Conservation (phyloP, 2,888 invertebrate species). For the Leptinotarsa juncta region DNA sequence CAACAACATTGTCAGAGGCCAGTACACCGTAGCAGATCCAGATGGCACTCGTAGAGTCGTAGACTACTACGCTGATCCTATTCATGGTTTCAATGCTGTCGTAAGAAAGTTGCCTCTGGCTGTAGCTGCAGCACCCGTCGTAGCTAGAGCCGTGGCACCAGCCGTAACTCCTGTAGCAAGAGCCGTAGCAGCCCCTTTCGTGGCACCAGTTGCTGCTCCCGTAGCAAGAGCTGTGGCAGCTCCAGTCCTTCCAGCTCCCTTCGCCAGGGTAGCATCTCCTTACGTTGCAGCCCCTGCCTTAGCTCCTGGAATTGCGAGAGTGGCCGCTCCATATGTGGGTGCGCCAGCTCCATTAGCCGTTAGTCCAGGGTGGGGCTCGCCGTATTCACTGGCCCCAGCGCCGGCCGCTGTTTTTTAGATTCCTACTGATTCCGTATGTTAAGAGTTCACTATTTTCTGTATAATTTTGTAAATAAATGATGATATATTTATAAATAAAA, state of each 20-base stretch:
- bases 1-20: conserved; percentile 70
- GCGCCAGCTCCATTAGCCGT: conserved; percentile 38
- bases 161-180: conserved; percentile 27
- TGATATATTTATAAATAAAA: conserved; percentile 11
- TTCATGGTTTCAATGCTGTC: conserved; percentile 72
- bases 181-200: conserved; percentile 39
- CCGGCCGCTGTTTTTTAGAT: conserved; percentile 40
- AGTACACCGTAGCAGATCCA: conserved; percentile 69
- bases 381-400: conserved; percentile 43
- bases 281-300: conserved; percentile 38
- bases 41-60: conserved; percentile 70
- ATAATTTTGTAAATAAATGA: conserved; percentile 36
- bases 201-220: conserved; percentile 34
- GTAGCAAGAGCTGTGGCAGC: conserved; percentile 30
- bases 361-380: conserved; percentile 48
- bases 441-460: conserved; percentile 22
- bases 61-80: conserved; percentile 71
- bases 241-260: conserved; percentile 37
- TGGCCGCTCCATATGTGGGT: conserved; percentile 36
- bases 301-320: conserved; percentile 38
- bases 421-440: conserved; percentile 31
- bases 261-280: conserved; percentile 40
- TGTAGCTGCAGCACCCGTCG: conserved; percentile 40
- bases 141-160: conserved; percentile 36
- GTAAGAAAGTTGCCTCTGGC: conserved; percentile 68